Percentiles rank a stretch among this genome's conserved stretches.
Evolutionary conservation across 1,140 invertebrate genomes (phyloP).

Genomic region (Chelonus insularis): DNA sequence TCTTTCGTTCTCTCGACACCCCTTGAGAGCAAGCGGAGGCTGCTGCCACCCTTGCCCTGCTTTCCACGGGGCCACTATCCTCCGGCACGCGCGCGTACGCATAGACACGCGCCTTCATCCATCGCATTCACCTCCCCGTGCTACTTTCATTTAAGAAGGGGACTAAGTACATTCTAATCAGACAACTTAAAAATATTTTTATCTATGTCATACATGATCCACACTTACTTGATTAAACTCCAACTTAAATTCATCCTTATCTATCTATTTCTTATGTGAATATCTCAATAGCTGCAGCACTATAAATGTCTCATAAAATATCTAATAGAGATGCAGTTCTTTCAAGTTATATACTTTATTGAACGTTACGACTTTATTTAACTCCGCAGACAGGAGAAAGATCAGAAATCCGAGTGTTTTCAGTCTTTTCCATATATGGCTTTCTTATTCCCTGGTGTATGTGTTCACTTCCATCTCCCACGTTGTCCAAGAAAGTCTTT

Average conservation of each 20-base stretch:
- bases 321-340: no score
- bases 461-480: not conserved
- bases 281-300: no score
- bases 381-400: not conserved
- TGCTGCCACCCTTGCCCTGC: constrained; percentile 10
- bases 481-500: constrained; percentile 10
- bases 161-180: no score
- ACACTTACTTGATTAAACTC: no score
- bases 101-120: not conserved
- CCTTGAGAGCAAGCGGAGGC: not conserved
- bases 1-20: not conserved
- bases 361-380: not conserved
- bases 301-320: no score
- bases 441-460: not conserved
- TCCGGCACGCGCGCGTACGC: constrained; percentile 1
- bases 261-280: no score
- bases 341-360: not conserved
- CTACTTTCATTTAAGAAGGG: no score
- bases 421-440: not conserved
- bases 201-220: no score
- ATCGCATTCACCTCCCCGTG: not conserved
- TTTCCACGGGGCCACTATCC: constrained; percentile 11
- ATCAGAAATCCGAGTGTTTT: not conserved
- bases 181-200: no score
- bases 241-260: no score